phyloP scores from a whole-genome alignment of 2,113 vertebrate species.

The Zosterops hypoxanthus region DNA sequence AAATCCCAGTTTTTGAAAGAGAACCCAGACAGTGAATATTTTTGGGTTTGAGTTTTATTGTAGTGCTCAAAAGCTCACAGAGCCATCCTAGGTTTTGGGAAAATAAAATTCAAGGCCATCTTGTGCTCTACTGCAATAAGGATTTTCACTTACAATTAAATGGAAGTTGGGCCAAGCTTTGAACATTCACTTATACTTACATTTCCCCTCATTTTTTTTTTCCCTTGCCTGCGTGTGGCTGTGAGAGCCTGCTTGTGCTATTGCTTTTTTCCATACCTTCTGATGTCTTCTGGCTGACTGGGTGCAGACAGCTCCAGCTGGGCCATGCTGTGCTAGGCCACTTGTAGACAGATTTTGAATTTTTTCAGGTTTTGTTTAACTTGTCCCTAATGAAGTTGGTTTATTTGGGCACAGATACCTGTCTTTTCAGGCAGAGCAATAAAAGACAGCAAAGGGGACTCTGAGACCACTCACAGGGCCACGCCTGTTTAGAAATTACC shows the following conservation, averaged over 20 bases:
- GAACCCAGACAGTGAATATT: not conserved
- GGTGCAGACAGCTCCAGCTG: not conserved
- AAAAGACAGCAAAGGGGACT: not conserved
- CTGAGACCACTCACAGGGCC: not conserved
- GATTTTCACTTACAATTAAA: not conserved
- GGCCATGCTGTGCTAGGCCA: not conserved
- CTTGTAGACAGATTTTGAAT: not conserved
- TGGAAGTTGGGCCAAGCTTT: not conserved
- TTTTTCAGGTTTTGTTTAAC: not conserved
- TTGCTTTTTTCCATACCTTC: not conserved
- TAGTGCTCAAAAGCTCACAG: not conserved
- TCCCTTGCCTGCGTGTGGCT: not conserved
- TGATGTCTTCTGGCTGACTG: not conserved
- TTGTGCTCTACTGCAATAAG: not conserved
- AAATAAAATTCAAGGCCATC: not conserved
- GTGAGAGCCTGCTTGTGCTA: not conserved
- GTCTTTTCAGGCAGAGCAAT: not conserved
- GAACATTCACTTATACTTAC: not conserved
- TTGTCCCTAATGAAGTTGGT: not conserved
- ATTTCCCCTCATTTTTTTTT: not conserved
- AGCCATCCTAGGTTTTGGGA: not conserved
- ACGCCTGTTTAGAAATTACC: not conserved
- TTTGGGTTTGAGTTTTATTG: not conserved
- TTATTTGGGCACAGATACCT: not conserved
- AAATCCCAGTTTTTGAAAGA: not conserved